Evolutionary conservation across 1,140 invertebrate species (phyloP), one percentile per base, ranked within the genome.

Genomic region (Chrysopa pallens): DNA sequence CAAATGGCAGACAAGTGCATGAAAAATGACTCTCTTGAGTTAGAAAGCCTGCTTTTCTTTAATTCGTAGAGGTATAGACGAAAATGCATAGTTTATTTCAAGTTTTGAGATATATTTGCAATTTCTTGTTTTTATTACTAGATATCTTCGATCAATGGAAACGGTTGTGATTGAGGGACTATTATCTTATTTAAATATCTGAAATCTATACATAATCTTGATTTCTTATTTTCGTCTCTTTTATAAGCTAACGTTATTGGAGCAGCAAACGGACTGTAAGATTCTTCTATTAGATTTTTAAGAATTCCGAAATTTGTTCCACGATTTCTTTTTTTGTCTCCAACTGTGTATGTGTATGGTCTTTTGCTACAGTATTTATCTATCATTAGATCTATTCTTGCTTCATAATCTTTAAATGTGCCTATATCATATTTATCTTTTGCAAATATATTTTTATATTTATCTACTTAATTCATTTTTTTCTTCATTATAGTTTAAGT

Each of bases 21-120:
- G 58, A 49, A 40, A 29, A 57, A 38, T 54, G 48, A 8, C 56
- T 53, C 33, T 57, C 46, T 35, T 59, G 56, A 36, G 52, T 55
- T 17, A 61, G 48, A 50, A 61, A 54, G n/a, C 17, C 56, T 23
- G 52, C 55, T 43, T 61, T 59, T 59, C 52, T 48, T 52, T 39
- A 29, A 50, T 46, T 50, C 36, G 38, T 40, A 45, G 33, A 47
- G 53, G 54, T 7, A 60, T 58, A 8, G 54, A 55, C 5, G 2
- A 23, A 23, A 23, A 23, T 23, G 17, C 2, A 23, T 2, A 23
- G 5, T 23, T 23, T 23, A 58, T 55, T 36, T 58, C 58, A 2
- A 62, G 33, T 12, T 43, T 52, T 13, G 57, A 39, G 35, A 56
- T 58, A 35, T 46, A 57, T 42, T 49, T 55, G 17, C 50, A 58